A percentile compares a stretch with the other conserved stretches of the same genome.
These are phyloP conservation scores for Nanorana parkeri DNA, from an alignment of 2,113 vertebrate genomes.

Conservation along the genomic window DNA sequence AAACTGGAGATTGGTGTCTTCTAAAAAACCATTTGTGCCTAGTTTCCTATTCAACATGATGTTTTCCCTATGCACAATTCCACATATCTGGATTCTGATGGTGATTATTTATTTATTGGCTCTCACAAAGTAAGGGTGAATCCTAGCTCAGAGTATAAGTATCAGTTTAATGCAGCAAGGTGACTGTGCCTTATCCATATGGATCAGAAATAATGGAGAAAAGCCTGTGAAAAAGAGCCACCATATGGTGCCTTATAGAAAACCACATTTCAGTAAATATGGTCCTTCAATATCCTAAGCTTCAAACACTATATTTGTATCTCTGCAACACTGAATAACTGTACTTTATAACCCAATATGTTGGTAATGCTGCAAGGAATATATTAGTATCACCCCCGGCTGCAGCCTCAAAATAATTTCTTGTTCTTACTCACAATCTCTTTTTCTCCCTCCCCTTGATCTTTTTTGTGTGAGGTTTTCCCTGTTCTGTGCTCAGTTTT, in stretches of 20 bases:
- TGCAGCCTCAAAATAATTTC: not conserved
- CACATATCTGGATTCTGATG: not conserved
- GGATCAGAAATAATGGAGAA: not conserved
- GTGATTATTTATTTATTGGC: not conserved
- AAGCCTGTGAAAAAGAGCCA: not conserved
- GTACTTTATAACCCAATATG: slow-evolving; percentile 9
- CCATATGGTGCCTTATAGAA: slow-evolving; percentile 44
- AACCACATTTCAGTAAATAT: slow-evolving; percentile 36
- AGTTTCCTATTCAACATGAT: slow-evolving; percentile 10
- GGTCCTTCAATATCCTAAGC: not conserved
- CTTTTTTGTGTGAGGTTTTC: no score
- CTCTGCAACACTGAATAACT: not conserved
- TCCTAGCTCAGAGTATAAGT: not conserved
- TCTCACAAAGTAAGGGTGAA: not conserved
- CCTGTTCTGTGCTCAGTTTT: no score
- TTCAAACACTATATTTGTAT: slow-evolving; percentile 37
- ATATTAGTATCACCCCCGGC: not conserved
- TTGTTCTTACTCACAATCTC: no score
- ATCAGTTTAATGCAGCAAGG: not conserved
- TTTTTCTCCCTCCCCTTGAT: no score
- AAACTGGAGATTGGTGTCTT: slow-evolving; percentile 38
- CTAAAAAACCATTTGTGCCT: slow-evolving; percentile 28
- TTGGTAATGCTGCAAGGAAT: slow-evolving; percentile 1
- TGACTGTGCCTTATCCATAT: slow-evolving; percentile 2
- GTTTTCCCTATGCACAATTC: slow-evolving; percentile 6